Base-by-base conservation (phyloP, 2,888 invertebrate genomes). In the Sturmia bella region DNA sequence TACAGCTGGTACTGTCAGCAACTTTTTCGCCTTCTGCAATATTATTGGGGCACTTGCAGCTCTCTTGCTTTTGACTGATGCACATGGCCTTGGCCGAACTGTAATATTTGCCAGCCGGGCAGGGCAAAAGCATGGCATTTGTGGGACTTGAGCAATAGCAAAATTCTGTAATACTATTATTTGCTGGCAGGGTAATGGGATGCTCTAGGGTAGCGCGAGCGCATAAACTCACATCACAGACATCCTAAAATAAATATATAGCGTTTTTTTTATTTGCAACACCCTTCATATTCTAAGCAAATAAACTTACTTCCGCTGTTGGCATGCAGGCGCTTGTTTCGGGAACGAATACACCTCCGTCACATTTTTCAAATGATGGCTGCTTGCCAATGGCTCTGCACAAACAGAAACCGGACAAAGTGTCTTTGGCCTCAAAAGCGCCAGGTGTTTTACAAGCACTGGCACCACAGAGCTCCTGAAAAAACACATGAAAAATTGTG, bases 81-180 rank as follows among this genome's bases (percentile, higher is more conserved):
- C 89, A 89, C 1, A 85, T 6, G 0, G 45, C 61, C 0, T 21
- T 1, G 0, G 0, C 4, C 0, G 41, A 32, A 59, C 84, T 69
- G 61, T 79, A 87, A 19, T 80, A 70, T 12, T 73, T 79, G 2
- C 81, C 84, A 5, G 17, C 50, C 2, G 81, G 81, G 27, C 87
- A 87, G 12, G 39, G 19, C 12, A 84, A 24, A 39, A 82, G 27
- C 56, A 77, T 72, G 24, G 15, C 77, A 50, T 32, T 84, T 72
- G 19, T 50, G 4, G 56, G 84, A 69, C 63, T 69, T 6, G 84
- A 77, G 11, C 89, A 89, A 57, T 85, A 86, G 57, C 89, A 89
- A 72, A 87, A 89, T 1, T 32, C 24, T 17, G 32, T 11, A 12
- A 11, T 52, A 27, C 85, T 84, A 0, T 52, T 50, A 5, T 82